phyloP scores from a whole-genome alignment of 2,797 vertebrate species.

The Vireo griseus region DNA sequence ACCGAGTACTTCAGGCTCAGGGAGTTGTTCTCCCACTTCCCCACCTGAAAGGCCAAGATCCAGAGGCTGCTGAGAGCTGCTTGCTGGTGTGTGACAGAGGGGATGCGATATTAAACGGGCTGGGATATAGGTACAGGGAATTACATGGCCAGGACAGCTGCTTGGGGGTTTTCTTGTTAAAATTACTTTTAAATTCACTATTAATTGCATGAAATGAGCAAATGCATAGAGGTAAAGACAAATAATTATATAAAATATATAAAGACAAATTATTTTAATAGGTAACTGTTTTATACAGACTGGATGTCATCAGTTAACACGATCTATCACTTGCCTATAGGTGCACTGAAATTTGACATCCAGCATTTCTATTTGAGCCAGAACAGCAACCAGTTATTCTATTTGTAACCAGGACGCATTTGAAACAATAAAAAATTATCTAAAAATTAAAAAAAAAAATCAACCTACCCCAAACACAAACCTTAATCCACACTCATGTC shows the following conservation, averaged over 20 bases:
- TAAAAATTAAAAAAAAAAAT: not conserved
- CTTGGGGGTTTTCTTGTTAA: not conserved
- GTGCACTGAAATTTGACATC: not conserved
- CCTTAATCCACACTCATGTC: fast-evolving
- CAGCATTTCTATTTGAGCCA: not conserved
- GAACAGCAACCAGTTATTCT: not conserved
- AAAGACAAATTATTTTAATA: not conserved
- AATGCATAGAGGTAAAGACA: not conserved
- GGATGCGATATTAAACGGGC: not conserved
- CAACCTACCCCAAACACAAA: not conserved
- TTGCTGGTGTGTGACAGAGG: not conserved
- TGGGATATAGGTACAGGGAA: not conserved
- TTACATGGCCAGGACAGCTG: not conserved
- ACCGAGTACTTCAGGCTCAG: slow-evolving; percentile 91
- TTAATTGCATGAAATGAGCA: not conserved
- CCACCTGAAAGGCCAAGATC: slow-evolving; percentile 81
- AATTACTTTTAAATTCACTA: not conserved
- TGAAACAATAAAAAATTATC: not conserved
- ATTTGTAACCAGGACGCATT: not conserved
- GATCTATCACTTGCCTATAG: not conserved
- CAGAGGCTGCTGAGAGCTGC: not conserved
- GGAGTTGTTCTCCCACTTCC: slow-evolving; percentile 92
- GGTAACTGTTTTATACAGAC: not conserved
- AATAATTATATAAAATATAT: not conserved
- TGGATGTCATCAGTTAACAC: not conserved